These are phyloP conservation scores for Carduelis carduelis DNA, from an alignment of 2,797 vertebrate species.

Conservation along the genomic window DNA sequence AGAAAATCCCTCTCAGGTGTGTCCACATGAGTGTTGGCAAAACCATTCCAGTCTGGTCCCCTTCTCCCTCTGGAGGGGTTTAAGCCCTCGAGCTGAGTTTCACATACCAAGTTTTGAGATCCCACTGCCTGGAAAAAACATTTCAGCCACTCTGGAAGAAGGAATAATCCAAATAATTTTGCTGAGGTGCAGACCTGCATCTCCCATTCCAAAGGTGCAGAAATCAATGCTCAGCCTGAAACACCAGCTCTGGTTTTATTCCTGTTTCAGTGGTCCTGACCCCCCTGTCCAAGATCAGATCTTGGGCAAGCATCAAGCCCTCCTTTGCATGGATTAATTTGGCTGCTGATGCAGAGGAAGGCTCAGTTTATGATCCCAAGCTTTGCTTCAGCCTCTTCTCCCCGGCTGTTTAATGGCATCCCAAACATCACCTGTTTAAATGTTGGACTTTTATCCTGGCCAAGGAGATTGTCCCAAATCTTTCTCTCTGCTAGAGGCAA, in stretches of 20 bases:
- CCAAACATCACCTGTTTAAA: neutral
- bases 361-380: neutral
- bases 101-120: neutral
- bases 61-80: neutral
- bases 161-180: neutral
- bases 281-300: fast-evolving
- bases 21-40: neutral
- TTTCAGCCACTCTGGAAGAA: neutral
- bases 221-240: neutral
- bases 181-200: neutral
- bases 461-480: fast-evolving
- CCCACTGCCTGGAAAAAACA: too few species aligned
- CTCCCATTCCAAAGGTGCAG: neutral
- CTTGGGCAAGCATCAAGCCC: neutral
- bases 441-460: neutral
- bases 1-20: neutral
- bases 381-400: neutral
- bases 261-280: neutral
- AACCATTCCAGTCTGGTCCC: neutral
- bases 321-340: neutral
- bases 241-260: neutral
- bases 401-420: neutral
- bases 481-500: neutral
- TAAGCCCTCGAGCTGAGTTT: neutral
- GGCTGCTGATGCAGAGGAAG: neutral